These are phyloP conservation scores for Drosophila simulans DNA, from an alignment of 1,140 invertebrate species.

Conservation along the genomic window DNA sequence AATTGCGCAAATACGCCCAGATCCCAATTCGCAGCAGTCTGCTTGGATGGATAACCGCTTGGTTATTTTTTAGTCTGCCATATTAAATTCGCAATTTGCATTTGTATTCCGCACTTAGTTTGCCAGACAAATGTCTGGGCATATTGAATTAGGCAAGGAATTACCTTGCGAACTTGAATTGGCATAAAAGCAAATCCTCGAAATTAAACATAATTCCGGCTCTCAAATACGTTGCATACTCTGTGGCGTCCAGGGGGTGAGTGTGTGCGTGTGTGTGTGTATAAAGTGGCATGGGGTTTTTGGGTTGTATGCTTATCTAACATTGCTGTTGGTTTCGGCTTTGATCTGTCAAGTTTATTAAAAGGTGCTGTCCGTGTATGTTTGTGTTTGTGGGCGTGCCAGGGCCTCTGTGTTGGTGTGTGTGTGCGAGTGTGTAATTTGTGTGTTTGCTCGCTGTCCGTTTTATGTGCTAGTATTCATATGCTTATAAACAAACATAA, in stretches of 20 bases:
- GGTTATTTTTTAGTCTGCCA: constrained; percentile 62
- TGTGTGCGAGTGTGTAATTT: constrained; percentile 38
- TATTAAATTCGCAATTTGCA: constrained; percentile 44
- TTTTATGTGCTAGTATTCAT: constrained; percentile 53
- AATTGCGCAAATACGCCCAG: constrained; percentile 60
- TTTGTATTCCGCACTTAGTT: constrained; percentile 6
- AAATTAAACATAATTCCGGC: constrained; percentile 43
- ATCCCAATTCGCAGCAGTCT: constrained; percentile 5
- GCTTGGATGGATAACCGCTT: constrained; percentile 41
- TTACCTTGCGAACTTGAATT: constrained; percentile 1
- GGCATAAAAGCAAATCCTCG: constrained; percentile 17
- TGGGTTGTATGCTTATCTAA: constrained; percentile 35
- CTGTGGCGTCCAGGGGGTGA: not conserved
- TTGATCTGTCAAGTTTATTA: constrained; percentile 65
- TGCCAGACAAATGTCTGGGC: constrained; percentile 37
- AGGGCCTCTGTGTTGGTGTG: constrained; percentile 11
- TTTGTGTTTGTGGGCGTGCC: not conserved
- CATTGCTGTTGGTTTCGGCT: constrained; percentile 45
- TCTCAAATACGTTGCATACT: constrained; percentile 10
- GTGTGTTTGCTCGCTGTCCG: constrained; percentile 51
- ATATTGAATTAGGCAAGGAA: constrained; percentile 23
- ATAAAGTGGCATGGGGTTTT: constrained; percentile 4
- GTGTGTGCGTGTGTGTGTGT: not conserved
- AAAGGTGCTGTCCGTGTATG: constrained; percentile 30
- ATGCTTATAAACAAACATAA: constrained; percentile 80